Evolutionary conservation across 1,140 invertebrate species (phyloP), one percentile per base, ranked within the genome.

Genomic region (Anthonomus grandis): DNA sequence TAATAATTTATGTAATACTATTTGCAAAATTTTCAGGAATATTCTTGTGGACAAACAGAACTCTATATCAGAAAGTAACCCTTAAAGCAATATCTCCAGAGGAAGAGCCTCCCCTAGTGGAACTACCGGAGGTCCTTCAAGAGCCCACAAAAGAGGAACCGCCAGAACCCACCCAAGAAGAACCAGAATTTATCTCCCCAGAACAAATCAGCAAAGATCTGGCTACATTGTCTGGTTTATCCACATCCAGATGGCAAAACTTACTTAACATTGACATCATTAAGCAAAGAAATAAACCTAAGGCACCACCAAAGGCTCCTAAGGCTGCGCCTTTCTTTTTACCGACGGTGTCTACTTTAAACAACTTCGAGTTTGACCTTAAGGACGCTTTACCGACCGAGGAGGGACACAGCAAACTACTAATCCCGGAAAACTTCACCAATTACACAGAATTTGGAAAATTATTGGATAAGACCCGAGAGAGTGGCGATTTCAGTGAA

Each of bases 261-360:
- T 74, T 99, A 3, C 76, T 98, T 0, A 85, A 95, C 73, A 78
- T 98, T 37, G 94, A 98, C 66, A 75, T 90, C 1, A 90, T 98
- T 1, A 94, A 90, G 71, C 84, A 85, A 60, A 79, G 91, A 59
- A 98, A 98, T 73, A 97, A 95, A 71, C 94, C 95, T 0, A 92
- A 87, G 74, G 86, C 88, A 42, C 78, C 90, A 4, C 79, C 85
- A 0, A 93, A 93, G 68, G 79, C 80, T 1, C 86, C 89, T 0
- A 91, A 92, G 77, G 81, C 83, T 19, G 93, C 94, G 0, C 95
- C 95, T 0, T 99, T 99, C 76, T 98, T 98, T 70, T 73, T 99
- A 27, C 93, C 95, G 0, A 95, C 93, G 0, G 79, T 95, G 49
- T 82, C 90, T 0, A 90, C 91, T 2, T 73, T 95, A 9, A 83